Percentiles rank a stretch among this genome's conserved stretches.
Conservation (phyloP, 2,113 vertebrate species). For the Rhadina sibilatrix region DNA sequence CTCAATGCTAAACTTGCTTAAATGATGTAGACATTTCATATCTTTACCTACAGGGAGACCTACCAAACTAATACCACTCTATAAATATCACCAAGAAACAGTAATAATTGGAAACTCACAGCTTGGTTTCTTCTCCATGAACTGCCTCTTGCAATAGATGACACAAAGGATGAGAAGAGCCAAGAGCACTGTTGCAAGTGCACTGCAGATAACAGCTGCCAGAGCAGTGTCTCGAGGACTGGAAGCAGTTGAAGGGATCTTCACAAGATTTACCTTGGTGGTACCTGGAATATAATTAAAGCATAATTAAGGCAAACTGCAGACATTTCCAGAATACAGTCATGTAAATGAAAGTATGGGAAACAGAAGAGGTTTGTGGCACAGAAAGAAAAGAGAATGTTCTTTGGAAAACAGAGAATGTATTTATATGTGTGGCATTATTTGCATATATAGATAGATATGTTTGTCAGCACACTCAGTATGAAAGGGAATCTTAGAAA, state of each 20-base stretch:
- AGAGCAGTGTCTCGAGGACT: constrained; percentile 92
- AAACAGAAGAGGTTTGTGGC: not conserved
- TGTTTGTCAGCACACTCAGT: not conserved
- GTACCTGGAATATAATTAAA: constrained; percentile 77
- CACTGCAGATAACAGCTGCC: constrained; percentile 94
- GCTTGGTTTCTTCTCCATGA: constrained; percentile 94
- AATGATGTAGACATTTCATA: not conserved
- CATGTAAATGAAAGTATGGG: not conserved
- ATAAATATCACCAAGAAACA: not conserved
- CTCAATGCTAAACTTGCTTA: not conserved
- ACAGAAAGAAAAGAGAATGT: not conserved
- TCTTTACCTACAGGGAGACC: not conserved
- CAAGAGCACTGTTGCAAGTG: constrained; percentile 89
- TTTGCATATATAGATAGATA: not conserved
- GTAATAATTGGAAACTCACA: constrained; percentile 72
- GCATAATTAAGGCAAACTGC: not conserved
- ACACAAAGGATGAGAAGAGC: constrained; percentile 92
- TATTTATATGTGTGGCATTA: not conserved
- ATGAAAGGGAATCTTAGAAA: not conserved
- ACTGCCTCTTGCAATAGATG: constrained; percentile 97
- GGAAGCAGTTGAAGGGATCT: constrained; percentile 85
- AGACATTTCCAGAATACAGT: not conserved
- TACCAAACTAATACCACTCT: not conserved
- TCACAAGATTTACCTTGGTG: constrained; percentile 91
- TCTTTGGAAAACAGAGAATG: not conserved